Conservation (phyloP, 2,797 vertebrate genomes). For the Passerculus sandwichensis region DNA sequence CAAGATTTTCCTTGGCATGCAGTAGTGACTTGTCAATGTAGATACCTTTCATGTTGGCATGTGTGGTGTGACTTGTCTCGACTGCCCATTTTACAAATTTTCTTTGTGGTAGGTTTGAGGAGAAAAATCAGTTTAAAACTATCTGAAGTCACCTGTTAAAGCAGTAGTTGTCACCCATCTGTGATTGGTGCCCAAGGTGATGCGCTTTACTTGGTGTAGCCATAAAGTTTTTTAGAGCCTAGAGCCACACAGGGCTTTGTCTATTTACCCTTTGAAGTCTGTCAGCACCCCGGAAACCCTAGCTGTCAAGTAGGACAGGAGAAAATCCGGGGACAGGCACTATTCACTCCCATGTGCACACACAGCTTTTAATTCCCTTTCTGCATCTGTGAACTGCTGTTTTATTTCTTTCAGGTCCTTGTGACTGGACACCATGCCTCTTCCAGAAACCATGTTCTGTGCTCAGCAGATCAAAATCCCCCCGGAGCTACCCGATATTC, state of each 20-base stretch:
- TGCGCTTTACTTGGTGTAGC: neutral
- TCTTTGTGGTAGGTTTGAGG: neutral
- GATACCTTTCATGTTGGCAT: neutral
- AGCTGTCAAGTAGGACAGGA: fast-evolving
- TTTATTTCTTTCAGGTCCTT: neutral
- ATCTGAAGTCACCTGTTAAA: neutral
- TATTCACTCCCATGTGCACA: neutral
- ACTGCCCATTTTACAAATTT: neutral
- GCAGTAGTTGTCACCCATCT: neutral
- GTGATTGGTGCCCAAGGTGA: neutral
- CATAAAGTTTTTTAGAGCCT: neutral
- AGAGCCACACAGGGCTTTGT: fast-evolving
- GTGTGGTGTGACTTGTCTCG: neutral
- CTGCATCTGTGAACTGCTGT: neutral
- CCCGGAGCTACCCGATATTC: constrained; percentile 86
- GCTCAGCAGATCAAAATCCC: constrained; percentile 94
- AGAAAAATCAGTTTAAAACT: neutral
- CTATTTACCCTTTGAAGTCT: neutral
- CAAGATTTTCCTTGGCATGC: neutral
- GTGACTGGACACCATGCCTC: constrained; percentile 81
- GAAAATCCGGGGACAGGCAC: neutral
- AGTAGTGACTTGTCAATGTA: neutral
- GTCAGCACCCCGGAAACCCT: neutral
- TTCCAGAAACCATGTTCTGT: constrained; percentile 90
- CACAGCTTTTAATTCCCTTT: neutral